Evolutionary conservation across 1,140 invertebrate genomes (phyloP).

Genomic region (Chrysopa pallens): DNA sequence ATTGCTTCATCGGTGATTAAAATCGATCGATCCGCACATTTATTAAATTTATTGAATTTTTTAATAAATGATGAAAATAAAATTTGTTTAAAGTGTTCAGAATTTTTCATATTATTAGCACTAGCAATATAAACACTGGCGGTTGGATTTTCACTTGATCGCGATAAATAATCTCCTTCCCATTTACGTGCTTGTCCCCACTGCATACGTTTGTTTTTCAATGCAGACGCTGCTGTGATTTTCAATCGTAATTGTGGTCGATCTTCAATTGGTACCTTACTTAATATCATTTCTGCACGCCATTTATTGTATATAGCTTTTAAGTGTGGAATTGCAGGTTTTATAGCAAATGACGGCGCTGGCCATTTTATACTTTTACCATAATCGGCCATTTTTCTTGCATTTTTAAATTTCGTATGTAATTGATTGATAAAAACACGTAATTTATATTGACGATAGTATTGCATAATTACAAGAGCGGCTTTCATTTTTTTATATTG

Average conservation of each 20-base stretch:
- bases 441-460: slow-evolving; percentile 76
- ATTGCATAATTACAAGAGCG: slow-evolving; percentile 56
- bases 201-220: slow-evolving; percentile 51
- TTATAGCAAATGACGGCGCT: slow-evolving; percentile 44
- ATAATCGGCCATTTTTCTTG: slow-evolving; percentile 44
- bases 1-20: slow-evolving; percentile 75
- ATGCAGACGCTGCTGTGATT: slow-evolving; percentile 60
- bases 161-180: slow-evolving; percentile 81
- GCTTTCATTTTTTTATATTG: slow-evolving; percentile 75
- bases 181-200: slow-evolving; percentile 77
- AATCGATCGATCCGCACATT: slow-evolving; percentile 72
- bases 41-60: slow-evolving; percentile 61
- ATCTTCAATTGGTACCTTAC: slow-evolving; percentile 59
- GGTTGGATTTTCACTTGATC: slow-evolving; percentile 57
- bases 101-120: slow-evolving; percentile 47
- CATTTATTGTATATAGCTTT: slow-evolving; percentile 55
- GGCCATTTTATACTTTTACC: slow-evolving; percentile 74
- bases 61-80: slow-evolving; percentile 40
- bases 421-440: slow-evolving; percentile 58
- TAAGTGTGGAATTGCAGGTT: slow-evolving; percentile 34
- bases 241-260: slow-evolving; percentile 70
- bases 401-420: slow-evolving; percentile 35
- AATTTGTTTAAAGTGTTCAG: slow-evolving; percentile 48
- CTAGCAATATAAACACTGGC: slow-evolving; percentile 49
- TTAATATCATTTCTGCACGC: slow-evolving; percentile 74